Percentiles rank a stretch among this genome's conserved stretches.
phyloP scores from a whole-genome alignment of 2,113 vertebrate genomes.

The Balaenoptera acutorostrata region DNA sequence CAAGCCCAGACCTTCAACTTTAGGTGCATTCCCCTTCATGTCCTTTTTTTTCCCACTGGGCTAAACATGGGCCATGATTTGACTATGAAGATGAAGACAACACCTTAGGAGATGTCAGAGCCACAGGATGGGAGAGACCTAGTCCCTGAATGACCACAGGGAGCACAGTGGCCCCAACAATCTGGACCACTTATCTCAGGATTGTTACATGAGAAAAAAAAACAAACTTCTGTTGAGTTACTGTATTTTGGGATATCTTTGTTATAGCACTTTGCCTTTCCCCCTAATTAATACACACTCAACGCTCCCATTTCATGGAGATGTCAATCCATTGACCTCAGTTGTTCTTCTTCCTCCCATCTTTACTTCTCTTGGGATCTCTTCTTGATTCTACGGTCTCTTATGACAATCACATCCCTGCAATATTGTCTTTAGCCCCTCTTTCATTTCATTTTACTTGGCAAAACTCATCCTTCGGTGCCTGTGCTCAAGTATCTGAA shows the following conservation, averaged over 20 bases:
- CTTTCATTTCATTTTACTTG: neutral
- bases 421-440: neutral
- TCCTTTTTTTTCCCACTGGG: accelerated
- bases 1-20: neutral
- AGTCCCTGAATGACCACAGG: neutral
- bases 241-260: neutral
- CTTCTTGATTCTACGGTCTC: neutral
- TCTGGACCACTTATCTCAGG: neutral
- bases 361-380: neutral
- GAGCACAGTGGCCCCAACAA: neutral
- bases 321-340: too few relatives aligned
- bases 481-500: neutral
- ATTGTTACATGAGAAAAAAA: neutral
- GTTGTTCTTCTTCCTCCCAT: neutral
- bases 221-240: neutral
- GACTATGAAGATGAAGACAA: neutral
- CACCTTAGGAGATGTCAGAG: neutral
- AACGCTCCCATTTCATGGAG: accelerated
- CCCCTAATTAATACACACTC: neutral
- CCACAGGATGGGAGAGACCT: neutral
- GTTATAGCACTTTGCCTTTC: neutral
- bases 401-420: neutral
- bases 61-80: neutral
- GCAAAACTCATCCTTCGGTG: neutral
- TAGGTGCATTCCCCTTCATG: neutral